Conservation (phyloP, 2,113 vertebrate species). For the Takifugu flavidus region DNA sequence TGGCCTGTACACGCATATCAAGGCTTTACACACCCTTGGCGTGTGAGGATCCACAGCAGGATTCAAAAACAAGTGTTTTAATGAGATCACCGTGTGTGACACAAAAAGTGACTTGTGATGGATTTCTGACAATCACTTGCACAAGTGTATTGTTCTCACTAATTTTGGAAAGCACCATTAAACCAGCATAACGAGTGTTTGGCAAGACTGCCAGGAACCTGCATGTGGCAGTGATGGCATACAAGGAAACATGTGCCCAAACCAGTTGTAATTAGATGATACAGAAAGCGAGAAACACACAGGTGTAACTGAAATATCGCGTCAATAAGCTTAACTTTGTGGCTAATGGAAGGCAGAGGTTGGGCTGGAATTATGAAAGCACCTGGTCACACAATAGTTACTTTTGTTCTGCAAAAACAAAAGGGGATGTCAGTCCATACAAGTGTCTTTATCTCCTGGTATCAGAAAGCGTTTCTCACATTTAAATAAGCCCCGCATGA, state of each 20-base stretch:
- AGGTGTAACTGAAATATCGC: conserved; percentile 10
- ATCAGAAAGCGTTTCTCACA: conserved; percentile 34
- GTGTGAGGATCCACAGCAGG: conserved; percentile 15
- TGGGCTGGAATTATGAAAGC: conserved; percentile 6
- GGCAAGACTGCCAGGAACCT: background rate
- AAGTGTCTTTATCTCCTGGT: conserved; percentile 32
- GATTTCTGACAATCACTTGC: background rate
- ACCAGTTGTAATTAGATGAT: conserved; percentile 54
- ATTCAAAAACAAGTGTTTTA: background rate
- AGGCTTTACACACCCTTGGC: conserved; percentile 27
- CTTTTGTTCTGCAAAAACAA: conserved; percentile 23
- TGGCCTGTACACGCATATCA: conserved; percentile 29
- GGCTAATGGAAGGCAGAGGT: background rate
- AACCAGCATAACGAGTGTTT: conserved; percentile 47
- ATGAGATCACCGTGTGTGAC: too few species aligned
- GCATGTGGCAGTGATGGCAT: conserved; percentile 4
- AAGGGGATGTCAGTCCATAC: conserved; percentile 7
- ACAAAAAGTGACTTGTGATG: background rate
- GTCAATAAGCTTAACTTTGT: conserved; percentile 18
- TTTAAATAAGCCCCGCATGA: conserved; percentile 52
- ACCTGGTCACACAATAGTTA: background rate
- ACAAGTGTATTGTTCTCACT: background rate
- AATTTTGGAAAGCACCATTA: conserved; percentile 22
- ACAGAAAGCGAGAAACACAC: conserved; percentile 16
- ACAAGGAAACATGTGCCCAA: conserved; percentile 38